Conservation (phyloP, 2,888 invertebrate species). For the Tridacna crocea region DNA sequence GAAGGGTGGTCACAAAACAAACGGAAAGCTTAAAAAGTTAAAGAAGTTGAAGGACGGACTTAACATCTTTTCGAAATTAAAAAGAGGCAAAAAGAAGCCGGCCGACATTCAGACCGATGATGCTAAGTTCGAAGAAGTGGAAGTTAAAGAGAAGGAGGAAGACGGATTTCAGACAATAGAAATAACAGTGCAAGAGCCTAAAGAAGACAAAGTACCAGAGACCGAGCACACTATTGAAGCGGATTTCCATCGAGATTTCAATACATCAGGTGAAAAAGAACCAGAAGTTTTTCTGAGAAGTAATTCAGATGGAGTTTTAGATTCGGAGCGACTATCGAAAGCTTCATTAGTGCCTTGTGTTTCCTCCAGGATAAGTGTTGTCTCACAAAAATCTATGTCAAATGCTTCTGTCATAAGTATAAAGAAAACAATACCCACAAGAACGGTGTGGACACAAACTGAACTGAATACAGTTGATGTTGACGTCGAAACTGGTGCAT, state of each 20-base stretch:
- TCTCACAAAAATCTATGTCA: conserved; percentile 45
- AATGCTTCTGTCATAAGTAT: conserved; percentile 35
- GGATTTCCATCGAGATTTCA: conserved; percentile 32
- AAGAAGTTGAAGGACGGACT: background rate
- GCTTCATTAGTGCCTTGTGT: conserved; percentile 36
- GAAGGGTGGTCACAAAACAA: background rate
- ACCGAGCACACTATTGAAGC: conserved; percentile 16
- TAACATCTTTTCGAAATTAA: conserved; percentile 27
- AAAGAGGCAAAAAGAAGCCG: conserved; percentile 17
- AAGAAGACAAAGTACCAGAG: background rate
- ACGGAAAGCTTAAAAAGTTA: conserved; percentile 7
- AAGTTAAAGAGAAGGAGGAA: conserved; percentile 7
- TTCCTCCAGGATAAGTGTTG: conserved; percentile 32
- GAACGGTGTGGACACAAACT: conserved; percentile 62
- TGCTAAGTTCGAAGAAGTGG: conserved; percentile 2
- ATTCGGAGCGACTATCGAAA: conserved; percentile 34
- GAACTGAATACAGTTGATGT: conserved; percentile 14
- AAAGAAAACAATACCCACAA: conserved; percentile 22
- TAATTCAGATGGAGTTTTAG: conserved; percentile 7
- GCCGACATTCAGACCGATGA: background rate
- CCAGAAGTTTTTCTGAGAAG: background rate
- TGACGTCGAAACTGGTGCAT: conserved; percentile 8
- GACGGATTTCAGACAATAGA: conserved; percentile 10
- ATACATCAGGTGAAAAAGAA: background rate
- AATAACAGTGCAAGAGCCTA: conserved; percentile 12